Percentiles rank a stretch among this genome's conserved stretches.
phyloP scores from a whole-genome alignment of 2,113 vertebrate species.

The Tragelaphus scriptus region DNA sequence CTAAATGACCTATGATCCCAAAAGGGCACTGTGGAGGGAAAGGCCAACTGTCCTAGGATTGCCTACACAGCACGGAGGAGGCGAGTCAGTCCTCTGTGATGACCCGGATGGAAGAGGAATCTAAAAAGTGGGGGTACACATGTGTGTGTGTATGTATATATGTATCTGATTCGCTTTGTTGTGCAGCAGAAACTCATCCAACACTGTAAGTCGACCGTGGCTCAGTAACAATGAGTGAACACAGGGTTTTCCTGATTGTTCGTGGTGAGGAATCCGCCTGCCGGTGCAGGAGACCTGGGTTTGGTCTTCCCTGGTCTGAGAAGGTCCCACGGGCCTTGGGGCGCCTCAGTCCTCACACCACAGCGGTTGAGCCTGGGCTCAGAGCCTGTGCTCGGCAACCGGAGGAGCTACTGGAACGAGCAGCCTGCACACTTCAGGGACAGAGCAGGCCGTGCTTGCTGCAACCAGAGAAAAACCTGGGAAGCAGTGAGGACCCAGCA shows the following conservation, averaged over 20 bases:
- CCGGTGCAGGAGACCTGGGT: neutral
- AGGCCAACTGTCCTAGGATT: neutral
- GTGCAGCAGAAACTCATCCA: neutral
- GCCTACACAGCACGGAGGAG: fast-evolving
- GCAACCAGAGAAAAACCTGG: too few species aligned
- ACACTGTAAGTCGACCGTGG: neutral
- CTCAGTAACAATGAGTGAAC: neutral
- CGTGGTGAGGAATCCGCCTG: neutral
- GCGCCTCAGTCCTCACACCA: fast-evolving
- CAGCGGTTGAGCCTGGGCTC: too few species aligned
- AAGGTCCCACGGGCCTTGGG: fast-evolving
- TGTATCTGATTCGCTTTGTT: fast-evolving
- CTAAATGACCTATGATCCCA: neutral
- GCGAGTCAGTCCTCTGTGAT: fast-evolving
- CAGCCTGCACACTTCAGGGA: too few species aligned
- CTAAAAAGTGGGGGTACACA: fast-evolving
- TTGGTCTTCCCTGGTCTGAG: neutral
- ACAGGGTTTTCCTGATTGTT: fast-evolving
- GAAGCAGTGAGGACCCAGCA: neutral
- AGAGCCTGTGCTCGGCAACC: neutral
- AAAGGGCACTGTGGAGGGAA: neutral
- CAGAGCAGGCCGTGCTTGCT: fast-evolving
- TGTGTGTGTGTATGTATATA: fast-evolving
- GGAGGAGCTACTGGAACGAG: neutral
- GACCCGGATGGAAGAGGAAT: neutral